phyloP scores from a whole-genome alignment of 53 echinoderm and acorn worm species.

The Arbacia lixula region DNA sequence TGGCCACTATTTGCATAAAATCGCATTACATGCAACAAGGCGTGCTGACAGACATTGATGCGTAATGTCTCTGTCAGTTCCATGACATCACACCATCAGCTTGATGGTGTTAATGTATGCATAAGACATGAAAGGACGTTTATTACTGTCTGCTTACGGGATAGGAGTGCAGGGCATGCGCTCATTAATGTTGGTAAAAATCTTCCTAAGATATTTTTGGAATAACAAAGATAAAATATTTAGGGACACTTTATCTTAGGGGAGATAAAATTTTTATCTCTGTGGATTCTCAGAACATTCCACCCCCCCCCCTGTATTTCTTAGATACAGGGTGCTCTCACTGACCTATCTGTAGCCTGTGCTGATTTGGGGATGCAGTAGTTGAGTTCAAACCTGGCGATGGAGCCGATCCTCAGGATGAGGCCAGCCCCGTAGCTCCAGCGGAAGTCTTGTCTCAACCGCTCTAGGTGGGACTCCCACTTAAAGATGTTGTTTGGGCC shows the following conservation, averaged over 20 bases:
- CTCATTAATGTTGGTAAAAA: too few relatives aligned
- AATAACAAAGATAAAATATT: too few relatives aligned
- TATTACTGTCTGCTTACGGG: too few relatives aligned
- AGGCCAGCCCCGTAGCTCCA: conserved; percentile 97
- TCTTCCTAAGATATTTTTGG: too few relatives aligned
- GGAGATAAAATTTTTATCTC: too few relatives aligned
- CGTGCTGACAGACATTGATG: too few relatives aligned
- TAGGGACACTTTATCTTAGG: too few relatives aligned
- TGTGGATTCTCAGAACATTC: not conserved
- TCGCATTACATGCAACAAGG: not conserved
- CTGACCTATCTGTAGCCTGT: conserved; percentile 81
- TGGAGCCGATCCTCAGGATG: conserved; percentile 80
- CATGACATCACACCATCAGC: not conserved
- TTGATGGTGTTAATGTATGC: too few relatives aligned
- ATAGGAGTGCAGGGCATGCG: too few relatives aligned
- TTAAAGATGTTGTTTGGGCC: conserved; percentile 41
- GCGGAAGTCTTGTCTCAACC: conserved; percentile 70
- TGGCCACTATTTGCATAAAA: not conserved
- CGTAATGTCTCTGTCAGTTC: not conserved
- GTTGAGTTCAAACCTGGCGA: conserved; percentile 94
- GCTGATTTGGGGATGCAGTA: conserved; percentile 86
- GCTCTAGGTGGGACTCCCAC: conserved; percentile 65
- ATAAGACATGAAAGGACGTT: too few relatives aligned
- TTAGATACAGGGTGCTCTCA: too few relatives aligned
- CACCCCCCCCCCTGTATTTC: too few relatives aligned